phyloP scores from a whole-genome alignment of 1,140 invertebrate species.

The Dysdera silvatica region DNA sequence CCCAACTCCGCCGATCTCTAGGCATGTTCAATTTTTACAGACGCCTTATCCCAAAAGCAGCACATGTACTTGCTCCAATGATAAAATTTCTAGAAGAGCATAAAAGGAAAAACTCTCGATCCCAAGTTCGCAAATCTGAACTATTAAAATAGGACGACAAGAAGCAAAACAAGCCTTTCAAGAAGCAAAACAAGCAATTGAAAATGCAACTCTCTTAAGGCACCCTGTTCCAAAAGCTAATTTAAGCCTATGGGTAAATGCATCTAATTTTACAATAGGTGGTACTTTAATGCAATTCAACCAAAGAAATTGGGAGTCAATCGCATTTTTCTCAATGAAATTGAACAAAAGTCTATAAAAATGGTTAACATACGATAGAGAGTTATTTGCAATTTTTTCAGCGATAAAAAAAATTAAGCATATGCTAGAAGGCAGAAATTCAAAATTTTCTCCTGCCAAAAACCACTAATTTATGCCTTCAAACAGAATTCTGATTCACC shows the following conservation, averaged over 20 bases:
- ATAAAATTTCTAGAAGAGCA: not conserved
- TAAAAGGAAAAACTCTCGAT: not conserved
- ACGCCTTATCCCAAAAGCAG: conserved; percentile 10
- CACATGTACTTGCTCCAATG: not conserved
- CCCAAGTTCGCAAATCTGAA: not conserved
- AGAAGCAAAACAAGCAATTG: conserved; percentile 6
- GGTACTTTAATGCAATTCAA: not conserved
- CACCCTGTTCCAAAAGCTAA: not conserved
- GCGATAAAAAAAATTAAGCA: too few relatives aligned
- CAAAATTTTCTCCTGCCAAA: too few relatives aligned
- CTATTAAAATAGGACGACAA: not conserved
- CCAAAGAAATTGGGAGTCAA: conserved; percentile 31
- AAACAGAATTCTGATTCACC: too few relatives aligned
- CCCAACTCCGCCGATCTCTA: conserved; percentile 39
- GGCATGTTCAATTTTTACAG: conserved; percentile 44
- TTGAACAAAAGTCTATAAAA: too few relatives aligned
- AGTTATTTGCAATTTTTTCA: too few relatives aligned
- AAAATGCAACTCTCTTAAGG: not conserved
- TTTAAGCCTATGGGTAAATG: not conserved
- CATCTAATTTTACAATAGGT: conserved; percentile 6
- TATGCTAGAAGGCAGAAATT: too few relatives aligned
- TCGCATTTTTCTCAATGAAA: too few relatives aligned
- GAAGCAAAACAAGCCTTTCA: not conserved
- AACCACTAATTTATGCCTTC: too few relatives aligned
- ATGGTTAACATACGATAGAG: too few relatives aligned